Base-by-base conservation (phyloP, 1,140 invertebrate species). In the Drosophila suzukii region DNA sequence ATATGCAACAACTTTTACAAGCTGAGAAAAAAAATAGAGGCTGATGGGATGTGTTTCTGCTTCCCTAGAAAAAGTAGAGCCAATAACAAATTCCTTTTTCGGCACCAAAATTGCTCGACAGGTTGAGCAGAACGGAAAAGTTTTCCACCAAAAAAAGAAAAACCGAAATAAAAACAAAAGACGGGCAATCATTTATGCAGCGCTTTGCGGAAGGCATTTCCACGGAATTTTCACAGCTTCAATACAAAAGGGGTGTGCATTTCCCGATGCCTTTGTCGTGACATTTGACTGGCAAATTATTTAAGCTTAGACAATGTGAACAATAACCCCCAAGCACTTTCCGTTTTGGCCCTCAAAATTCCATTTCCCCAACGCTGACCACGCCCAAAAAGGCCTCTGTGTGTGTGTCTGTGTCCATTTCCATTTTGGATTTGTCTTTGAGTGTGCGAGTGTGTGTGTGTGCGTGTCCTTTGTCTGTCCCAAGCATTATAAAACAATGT, bases 401-500 rank as follows among this genome's bases (percentile, higher is more conserved):
- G 12, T 27, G 56, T 61, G 58, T 15, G 12, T 27, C 17, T 39
- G 65, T 53, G 58, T 41, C 38, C 65, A 49, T 49, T 58, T 50
- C 20, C 63, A 66, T 66, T 66, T 61, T 61, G 17, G 32, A 75
- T 62, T 73, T 61, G 17, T 36, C 56, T 74, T 41, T 46, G 34
- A 46, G 44, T 34, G 50, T 34, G 49, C 55, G 50, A 32, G 20
- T 24, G 63, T 50, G 41, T 60, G 34, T 24, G 57, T 56, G 50
- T 76, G 65, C 71, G 54, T 59, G 74, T 39, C 71, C 49, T 77
- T 77, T 78, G 75, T 62, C 56, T 71, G 63, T 58, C 58, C 53
- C 32, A 68, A 38, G 75, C 75, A 78, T 78, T 78, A 78, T 78
- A 78, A 78, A 78, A 78, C 75, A 78, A 78, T 78, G 78, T 78